phyloP scores from a whole-genome alignment of 2,113 vertebrate species.

The Lepisosteus osseus region DNA sequence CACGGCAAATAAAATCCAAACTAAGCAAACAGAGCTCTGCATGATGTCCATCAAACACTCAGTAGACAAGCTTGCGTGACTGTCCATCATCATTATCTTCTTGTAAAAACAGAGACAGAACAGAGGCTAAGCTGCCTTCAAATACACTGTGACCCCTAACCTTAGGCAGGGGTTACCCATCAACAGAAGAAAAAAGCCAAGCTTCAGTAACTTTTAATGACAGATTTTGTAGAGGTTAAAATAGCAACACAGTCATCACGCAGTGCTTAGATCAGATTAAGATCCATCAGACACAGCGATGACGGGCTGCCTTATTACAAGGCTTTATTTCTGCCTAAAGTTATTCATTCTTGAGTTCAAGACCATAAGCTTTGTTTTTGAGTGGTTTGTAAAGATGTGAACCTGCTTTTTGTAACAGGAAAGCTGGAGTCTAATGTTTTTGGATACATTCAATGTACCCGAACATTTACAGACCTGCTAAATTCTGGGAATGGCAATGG shows the following conservation, averaged over 20 bases:
- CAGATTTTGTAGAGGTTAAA: conserved; percentile 76
- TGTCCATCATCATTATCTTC: conserved; percentile 64
- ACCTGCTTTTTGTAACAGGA: neutral
- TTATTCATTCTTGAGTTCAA: conserved; percentile 24
- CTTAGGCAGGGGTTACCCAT: conserved; percentile 56
- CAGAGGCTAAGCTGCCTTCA: conserved; percentile 59
- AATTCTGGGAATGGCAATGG: neutral
- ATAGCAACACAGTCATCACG: conserved; percentile 64
- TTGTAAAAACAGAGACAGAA: conserved; percentile 62
- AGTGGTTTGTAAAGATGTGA: neutral
- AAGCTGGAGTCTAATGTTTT: neutral
- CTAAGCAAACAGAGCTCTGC: conserved; percentile 35
- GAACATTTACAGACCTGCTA: neutral
- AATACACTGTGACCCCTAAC: conserved; percentile 62
- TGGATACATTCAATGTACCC: neutral
- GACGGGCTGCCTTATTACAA: conserved; percentile 17
- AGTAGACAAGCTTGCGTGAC: conserved; percentile 43
- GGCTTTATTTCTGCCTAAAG: conserved; percentile 28
- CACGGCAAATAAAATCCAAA: neutral
- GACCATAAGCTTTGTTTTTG: conserved; percentile 5
- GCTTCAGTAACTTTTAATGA: conserved; percentile 82
- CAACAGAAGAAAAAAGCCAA: conserved; percentile 70
- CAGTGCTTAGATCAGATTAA: conserved; percentile 62
- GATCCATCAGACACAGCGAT: conserved; percentile 29
- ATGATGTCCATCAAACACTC: conserved; percentile 53